phyloP scores from a whole-genome alignment of 2,797 vertebrate species.

The Melanotaenia trifasciata region DNA sequence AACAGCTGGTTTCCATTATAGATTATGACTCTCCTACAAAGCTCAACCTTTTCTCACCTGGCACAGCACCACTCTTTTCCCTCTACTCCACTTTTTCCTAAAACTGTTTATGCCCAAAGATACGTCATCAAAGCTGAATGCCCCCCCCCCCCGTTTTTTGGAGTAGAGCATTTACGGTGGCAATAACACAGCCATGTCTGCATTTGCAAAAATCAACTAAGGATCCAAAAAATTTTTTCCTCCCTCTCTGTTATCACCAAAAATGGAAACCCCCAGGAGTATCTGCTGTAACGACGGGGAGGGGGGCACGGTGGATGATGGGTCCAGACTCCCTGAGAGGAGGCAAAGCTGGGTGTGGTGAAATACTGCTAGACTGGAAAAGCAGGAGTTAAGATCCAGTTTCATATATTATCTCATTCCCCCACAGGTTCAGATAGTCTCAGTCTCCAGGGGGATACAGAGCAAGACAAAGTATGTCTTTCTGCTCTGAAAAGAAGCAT shows the following conservation, averaged over 20 bases:
- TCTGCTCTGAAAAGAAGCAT: conserved; percentile 27
- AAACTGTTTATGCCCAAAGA: neutral
- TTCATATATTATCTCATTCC: conserved; percentile 32
- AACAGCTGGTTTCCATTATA: conserved; percentile 77
- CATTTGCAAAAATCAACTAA: conserved; percentile 13
- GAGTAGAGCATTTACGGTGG: neutral
- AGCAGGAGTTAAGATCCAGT: conserved; percentile 43
- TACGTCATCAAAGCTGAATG: conserved; percentile 18
- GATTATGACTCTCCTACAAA: conserved; percentile 49
- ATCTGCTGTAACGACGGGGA: conserved; percentile 8
- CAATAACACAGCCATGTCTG: conserved; percentile 21
- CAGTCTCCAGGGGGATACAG: conserved; percentile 54
- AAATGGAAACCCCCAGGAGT: conserved; percentile 1
- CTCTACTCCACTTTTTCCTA: neutral
- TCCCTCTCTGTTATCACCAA: neutral
- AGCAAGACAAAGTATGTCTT: conserved; percentile 40
- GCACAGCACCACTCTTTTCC: conserved; percentile 13
- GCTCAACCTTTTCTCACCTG: conserved; percentile 50
- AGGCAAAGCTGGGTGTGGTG: conserved; percentile 41
- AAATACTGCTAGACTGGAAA: conserved; percentile 41
- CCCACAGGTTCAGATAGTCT: conserved; percentile 37
- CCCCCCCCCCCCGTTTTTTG: too few species aligned
- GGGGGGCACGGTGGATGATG: neutral
- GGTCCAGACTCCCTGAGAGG: neutral
- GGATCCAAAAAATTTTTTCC: conserved; percentile 4